phyloP scores from a whole-genome alignment of 1,140 invertebrate genomes.

The Bradynema listronoti region DNA sequence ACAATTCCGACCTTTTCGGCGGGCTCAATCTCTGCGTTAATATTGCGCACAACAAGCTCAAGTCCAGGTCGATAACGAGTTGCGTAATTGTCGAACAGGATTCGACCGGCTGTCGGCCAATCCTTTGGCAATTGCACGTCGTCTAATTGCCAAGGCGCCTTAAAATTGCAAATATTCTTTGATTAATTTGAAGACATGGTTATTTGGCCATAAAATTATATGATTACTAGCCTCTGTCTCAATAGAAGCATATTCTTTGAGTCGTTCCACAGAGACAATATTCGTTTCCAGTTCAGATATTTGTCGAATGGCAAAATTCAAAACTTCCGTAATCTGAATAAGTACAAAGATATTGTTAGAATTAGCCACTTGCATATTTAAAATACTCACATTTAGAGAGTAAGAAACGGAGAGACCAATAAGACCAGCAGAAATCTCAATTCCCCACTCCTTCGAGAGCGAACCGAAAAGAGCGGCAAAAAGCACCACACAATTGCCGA shows the following conservation, averaged over 20 bases:
- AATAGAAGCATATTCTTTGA: constrained; percentile 51
- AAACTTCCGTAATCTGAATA: constrained; percentile 39
- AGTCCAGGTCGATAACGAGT: constrained; percentile 63
- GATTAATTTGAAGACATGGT: too few species aligned
- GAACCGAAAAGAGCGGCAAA: constrained; percentile 62
- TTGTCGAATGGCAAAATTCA: constrained; percentile 49
- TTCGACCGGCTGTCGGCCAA: constrained; percentile 60
- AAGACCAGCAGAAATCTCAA: constrained; percentile 58
- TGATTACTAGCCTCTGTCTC: constrained; percentile 54
- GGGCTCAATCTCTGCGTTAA: constrained; percentile 68
- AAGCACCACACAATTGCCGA: constrained; percentile 63
- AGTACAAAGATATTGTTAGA: background rate
- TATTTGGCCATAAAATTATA: too few species aligned
- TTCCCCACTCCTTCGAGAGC: constrained; percentile 44
- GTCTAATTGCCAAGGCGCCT: constrained; percentile 50
- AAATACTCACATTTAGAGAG: constrained; percentile 60
- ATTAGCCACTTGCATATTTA: background rate
- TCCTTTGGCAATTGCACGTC: constrained; percentile 33
- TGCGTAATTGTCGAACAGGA: constrained; percentile 59
- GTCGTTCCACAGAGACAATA: constrained; percentile 51
- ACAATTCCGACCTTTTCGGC: constrained; percentile 68
- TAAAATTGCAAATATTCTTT: too few species aligned
- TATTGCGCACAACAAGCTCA: constrained; percentile 71
- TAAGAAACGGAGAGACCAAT: constrained; percentile 64
- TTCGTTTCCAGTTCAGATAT: constrained; percentile 50